Conservation (phyloP, 1,140 invertebrate species). For the Elysia chlorotica region DNA sequence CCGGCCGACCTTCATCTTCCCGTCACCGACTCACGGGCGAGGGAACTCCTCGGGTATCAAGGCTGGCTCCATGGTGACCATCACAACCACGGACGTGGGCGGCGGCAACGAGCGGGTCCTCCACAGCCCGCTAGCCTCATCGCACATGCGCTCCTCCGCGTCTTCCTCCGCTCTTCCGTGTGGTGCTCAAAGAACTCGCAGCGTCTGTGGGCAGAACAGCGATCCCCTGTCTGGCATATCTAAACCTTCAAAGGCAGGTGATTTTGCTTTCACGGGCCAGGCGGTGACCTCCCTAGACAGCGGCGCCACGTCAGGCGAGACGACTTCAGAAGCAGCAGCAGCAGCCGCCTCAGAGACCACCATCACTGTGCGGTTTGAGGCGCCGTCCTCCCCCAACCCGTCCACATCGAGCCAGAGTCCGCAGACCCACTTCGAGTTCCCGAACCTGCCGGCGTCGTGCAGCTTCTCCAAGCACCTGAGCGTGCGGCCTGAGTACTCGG, state of each 20-base stretch:
- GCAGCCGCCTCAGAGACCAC: conserved; percentile 36
- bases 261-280: too few species aligned
- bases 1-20: conserved; percentile 22
- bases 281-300: background rate
- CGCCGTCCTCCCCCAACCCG: conserved; percentile 50
- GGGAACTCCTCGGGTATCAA: background rate
- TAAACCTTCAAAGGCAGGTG: too few species aligned
- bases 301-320: background rate
- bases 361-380: conserved; percentile 57
- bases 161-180: background rate
- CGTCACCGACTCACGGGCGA: too few species aligned
- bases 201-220: too few species aligned
- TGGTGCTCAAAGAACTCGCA: too few species aligned
- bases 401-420: conserved; percentile 54
- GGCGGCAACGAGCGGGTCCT: conserved; percentile 3
- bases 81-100: conserved; percentile 47
- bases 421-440: conserved; percentile 47
- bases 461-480: conserved; percentile 25
- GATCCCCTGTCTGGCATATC: too few species aligned
- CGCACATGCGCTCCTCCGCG: too few species aligned
- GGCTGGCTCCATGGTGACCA: conserved; percentile 45
- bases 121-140: conserved; percentile 24
- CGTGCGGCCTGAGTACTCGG: conserved; percentile 6
- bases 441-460: conserved; percentile 26
- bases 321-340: conserved; percentile 27